phyloP scores from a whole-genome alignment of 2,888 invertebrate genomes.

The Pyrgus malvae region DNA sequence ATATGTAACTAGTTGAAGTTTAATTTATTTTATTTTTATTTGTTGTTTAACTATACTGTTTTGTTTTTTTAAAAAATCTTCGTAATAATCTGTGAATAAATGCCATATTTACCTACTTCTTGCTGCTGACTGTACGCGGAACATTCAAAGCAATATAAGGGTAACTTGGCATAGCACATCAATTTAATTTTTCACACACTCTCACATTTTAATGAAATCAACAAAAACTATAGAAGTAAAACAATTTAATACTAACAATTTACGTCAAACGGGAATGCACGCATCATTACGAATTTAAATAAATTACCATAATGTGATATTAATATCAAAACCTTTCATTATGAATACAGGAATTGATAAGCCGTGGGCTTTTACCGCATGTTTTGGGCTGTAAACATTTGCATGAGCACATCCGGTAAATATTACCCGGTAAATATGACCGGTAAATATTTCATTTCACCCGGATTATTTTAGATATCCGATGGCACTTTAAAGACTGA shows the following conservation, averaged over 20 bases:
- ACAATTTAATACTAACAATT: slow-evolving; percentile 3
- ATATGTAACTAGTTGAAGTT: too few species aligned
- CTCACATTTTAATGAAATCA: not conserved
- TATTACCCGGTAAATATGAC: slow-evolving; percentile 23
- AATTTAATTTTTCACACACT: too few species aligned
- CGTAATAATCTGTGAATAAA: too few species aligned
- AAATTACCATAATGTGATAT: slow-evolving; percentile 20
- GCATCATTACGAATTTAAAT: slow-evolving; percentile 8
- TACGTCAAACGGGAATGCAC: not conserved
- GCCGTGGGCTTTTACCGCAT: slow-evolving; percentile 30
- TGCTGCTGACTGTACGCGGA: too few species aligned
- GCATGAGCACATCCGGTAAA: slow-evolving; percentile 29
- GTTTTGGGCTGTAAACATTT: slow-evolving; percentile 33
- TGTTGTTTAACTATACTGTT: too few species aligned
- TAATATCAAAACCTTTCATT: slow-evolving; percentile 20
- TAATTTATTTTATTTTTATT: too few species aligned
- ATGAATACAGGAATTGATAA: slow-evolving; percentile 9
- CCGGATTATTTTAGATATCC: slow-evolving; percentile 25
- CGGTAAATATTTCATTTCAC: slow-evolving; percentile 26
- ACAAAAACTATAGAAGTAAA: not conserved
- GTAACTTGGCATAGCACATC: too few species aligned
- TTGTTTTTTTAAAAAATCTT: too few species aligned
- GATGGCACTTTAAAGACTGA: not conserved
- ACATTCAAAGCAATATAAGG: too few species aligned
- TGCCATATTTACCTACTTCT: too few species aligned